Percentiles rank a stretch among this genome's conserved stretches.
These are phyloP conservation scores for Pampusana beccarii DNA, from an alignment of 2,113 vertebrate genomes.

Conservation along the genomic window DNA sequence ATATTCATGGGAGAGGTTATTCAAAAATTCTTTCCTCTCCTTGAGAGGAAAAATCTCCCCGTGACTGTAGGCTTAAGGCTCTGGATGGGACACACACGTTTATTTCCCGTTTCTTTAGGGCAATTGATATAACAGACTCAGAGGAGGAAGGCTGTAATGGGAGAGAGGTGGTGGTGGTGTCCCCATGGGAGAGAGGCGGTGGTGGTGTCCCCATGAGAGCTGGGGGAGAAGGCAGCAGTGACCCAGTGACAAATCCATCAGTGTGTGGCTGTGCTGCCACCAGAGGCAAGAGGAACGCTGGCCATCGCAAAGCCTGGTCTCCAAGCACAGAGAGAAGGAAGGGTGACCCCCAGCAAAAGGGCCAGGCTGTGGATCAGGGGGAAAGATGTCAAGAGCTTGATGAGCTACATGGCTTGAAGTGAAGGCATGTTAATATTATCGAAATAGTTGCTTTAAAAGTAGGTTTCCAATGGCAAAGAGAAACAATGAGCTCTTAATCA, in stretches of 20 bases:
- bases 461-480: neutral
- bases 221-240: neutral
- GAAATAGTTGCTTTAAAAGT: neutral
- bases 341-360: neutral
- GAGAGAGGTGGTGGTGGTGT: neutral
- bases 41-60: neutral
- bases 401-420: neutral
- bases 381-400: fast-evolving
- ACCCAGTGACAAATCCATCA: neutral
- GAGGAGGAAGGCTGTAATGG: neutral
- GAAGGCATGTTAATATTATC: neutral
- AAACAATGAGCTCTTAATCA: neutral
- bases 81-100: fast-evolving
- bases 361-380: fast-evolving
- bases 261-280: neutral
- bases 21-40: slow-evolving; percentile 46
- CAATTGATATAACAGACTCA: neutral
- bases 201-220: neutral
- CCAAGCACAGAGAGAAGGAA: neutral
- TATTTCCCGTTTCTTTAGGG: neutral
- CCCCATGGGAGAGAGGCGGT: neutral
- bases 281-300: fast-evolving
- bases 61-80: neutral
- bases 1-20: neutral
- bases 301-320: fast-evolving